A percentile compares a stretch with the other conserved stretches of the same genome.
Evolutionary conservation across 35 echinoderm and acorn worm genomes (phyloP).

Genomic region (Apostichopus parvimensis): DNA sequence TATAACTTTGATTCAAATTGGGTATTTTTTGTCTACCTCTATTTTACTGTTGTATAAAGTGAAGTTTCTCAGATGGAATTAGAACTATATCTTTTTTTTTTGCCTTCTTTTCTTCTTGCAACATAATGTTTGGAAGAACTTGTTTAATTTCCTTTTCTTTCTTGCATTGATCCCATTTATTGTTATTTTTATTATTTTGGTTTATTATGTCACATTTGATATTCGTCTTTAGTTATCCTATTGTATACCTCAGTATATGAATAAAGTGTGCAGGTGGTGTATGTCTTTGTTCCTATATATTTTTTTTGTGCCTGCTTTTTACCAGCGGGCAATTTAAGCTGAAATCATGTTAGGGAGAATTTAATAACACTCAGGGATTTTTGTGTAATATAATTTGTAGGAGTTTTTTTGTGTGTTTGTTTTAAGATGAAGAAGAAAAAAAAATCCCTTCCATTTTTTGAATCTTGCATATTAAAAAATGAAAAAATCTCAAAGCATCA

Average conservation of each 20-base stretch:
- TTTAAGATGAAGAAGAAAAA: background rate
- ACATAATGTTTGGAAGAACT: background rate
- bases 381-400: constrained; percentile 52
- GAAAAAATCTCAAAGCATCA: constrained; percentile 6
- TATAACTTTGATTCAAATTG: constrained; percentile 19
- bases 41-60: constrained; percentile 4
- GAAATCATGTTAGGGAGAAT: constrained; percentile 36
- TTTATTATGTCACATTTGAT: constrained; percentile 6
- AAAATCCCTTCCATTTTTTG: constrained; percentile 34
- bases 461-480: background rate
- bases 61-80: constrained; percentile 5
- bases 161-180: background rate
- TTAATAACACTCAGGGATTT: constrained; percentile 45
- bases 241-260: constrained; percentile 33
- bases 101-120: background rate
- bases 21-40: constrained; percentile 3
- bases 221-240: background rate
- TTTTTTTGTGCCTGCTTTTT: background rate
- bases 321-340: background rate
- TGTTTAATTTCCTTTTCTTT: background rate
- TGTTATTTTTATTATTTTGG: constrained; percentile 8
- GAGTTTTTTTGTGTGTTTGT: background rate
- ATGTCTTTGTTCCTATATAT: background rate
- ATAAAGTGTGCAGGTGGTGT: constrained; percentile 15
- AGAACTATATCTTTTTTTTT: constrained; percentile 13